Evolutionary conservation across 2,113 vertebrate species (phyloP).

Genomic region (Lycaon pictus): DNA sequence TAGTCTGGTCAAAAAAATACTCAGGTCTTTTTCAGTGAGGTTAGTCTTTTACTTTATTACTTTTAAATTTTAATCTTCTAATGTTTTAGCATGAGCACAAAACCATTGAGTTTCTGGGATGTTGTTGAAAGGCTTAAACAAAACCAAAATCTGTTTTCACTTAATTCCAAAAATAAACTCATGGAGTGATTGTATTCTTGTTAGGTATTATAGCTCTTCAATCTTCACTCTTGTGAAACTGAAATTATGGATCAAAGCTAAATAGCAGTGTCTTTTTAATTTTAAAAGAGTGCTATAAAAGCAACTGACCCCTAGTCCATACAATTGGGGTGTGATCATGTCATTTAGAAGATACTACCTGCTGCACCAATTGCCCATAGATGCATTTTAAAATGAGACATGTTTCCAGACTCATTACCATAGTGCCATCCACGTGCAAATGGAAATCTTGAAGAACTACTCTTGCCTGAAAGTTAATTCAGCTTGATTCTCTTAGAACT

Average conservation of each 20-base stretch:
- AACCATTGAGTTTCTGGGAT: neutral
- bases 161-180: conserved; percentile 47
- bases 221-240: neutral
- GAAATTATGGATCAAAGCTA: conserved; percentile 26
- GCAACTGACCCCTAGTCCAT: neutral
- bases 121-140: neutral
- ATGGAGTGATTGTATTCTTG: neutral
- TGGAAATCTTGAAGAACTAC: conserved; percentile 24
- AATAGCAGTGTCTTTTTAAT: conserved; percentile 9
- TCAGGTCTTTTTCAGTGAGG: neutral
- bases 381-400: neutral
- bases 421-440: conserved; percentile 55
- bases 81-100: neutral
- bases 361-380: neutral
- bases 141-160: conserved; percentile 37
- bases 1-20: conserved; percentile 1
- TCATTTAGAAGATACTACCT: conserved; percentile 60
- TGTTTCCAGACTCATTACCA: neutral
- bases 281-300: conserved; percentile 30
- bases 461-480: conserved; percentile 53
- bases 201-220: neutral
- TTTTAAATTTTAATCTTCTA: neutral
- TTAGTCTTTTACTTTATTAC: neutral
- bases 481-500: conserved; percentile 56
- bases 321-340: neutral